These are phyloP conservation scores for Panzeria rudis DNA, from an alignment of 2,888 invertebrate genomes.

Conservation along the genomic window DNA sequence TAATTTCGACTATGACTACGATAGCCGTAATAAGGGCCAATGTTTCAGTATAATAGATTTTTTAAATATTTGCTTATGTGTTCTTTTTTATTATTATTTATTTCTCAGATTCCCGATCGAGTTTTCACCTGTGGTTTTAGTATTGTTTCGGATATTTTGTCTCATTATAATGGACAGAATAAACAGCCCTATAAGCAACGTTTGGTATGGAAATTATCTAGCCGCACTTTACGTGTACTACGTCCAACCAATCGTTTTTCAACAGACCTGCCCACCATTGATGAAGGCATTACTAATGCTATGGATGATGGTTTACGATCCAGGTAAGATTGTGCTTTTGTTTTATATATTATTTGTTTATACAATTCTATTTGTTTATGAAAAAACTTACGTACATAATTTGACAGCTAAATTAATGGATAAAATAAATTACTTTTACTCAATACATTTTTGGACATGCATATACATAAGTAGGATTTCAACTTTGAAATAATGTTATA, in stretches of 20 bases:
- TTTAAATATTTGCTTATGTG: neutral
- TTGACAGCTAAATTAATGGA: too few species aligned
- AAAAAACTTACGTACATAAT: too few species aligned
- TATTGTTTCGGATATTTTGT: conserved; percentile 87
- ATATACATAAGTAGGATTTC: too few species aligned
- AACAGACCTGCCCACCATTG: conserved; percentile 89
- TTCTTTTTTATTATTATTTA: conserved; percentile 9
- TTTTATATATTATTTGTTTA: conserved; percentile 2
- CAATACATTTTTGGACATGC: too few species aligned
- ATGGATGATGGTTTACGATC: conserved; percentile 83
- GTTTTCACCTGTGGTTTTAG: conserved; percentile 87
- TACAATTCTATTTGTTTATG: too few species aligned
- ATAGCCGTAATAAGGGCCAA: too few species aligned
- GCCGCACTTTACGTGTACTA: conserved; percentile 88
- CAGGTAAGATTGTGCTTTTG: conserved; percentile 77
- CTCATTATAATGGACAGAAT: conserved; percentile 89
- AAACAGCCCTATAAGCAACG: conserved; percentile 89
- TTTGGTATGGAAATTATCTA: conserved; percentile 90
- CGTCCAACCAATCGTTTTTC: conserved; percentile 90
- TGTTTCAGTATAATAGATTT: neutral
- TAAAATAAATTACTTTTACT: too few species aligned
- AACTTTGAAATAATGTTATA: too few species aligned
- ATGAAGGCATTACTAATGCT: conserved; percentile 86
- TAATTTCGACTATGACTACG: too few species aligned
- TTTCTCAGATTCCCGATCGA: conserved; percentile 87